Evolutionary conservation across 2,113 vertebrate genomes (phyloP).

Genomic region (Ceyx margarethae): DNA sequence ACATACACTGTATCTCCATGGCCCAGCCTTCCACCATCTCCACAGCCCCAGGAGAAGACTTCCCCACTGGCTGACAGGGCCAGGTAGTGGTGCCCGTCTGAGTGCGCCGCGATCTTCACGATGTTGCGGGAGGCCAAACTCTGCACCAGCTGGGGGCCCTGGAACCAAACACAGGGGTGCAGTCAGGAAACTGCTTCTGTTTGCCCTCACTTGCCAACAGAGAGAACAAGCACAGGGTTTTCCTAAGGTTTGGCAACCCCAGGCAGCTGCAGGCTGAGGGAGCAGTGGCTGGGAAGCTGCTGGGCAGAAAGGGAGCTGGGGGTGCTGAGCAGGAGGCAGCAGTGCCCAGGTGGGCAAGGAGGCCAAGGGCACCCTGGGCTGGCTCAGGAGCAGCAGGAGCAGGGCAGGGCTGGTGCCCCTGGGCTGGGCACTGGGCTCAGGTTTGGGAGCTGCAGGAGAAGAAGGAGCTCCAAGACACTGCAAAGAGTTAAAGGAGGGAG

Average conservation of each 20-base stretch:
- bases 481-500: no score
- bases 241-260: background rate
- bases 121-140: conserved; percentile 91
- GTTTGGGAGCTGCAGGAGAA: no score
- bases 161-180: conserved; percentile 3
- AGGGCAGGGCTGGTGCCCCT: no score
- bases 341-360: no score
- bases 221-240: background rate
- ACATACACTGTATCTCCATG: conserved; percentile 96
- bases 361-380: no score
- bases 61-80: conserved; percentile 92
- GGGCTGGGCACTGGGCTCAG: no score
- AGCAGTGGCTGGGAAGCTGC: no score
- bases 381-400: no score
- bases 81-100: conserved; percentile 96
- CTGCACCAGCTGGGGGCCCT: conserved; percentile 92
- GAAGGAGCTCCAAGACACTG: no score
- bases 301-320: no score
- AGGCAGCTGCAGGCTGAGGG: no score
- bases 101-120: conserved; percentile 91
- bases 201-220: background rate
- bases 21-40: conserved; percentile 93
- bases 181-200: background rate
- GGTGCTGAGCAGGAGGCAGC: no score
- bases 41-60: conserved; percentile 98